Percentiles rank a stretch among this genome's conserved stretches.
Evolutionary conservation across 1,140 invertebrate species (phyloP).

Genomic region (Drosophila burlai): DNA sequence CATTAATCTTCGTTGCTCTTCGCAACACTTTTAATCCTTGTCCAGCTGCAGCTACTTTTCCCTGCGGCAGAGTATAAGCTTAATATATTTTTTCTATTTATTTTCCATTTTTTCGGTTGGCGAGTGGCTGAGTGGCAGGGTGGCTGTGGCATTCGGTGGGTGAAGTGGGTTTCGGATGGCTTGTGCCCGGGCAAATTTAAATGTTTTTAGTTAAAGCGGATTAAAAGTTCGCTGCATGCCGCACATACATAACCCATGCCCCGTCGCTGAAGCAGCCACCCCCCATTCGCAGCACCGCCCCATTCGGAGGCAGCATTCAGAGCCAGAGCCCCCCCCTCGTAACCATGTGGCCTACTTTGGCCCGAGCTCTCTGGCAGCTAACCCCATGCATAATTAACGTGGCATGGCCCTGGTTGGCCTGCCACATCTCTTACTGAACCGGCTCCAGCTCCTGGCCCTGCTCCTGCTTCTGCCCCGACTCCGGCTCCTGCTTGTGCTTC

Average conservation of each 20-base stretch:
- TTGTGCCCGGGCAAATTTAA: constrained; percentile 69
- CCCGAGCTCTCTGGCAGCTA: constrained; percentile 72
- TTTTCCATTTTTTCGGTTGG: constrained; percentile 52
- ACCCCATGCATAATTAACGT: constrained; percentile 80
- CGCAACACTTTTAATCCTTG: constrained; percentile 17
- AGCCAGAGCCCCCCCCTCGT: constrained; percentile 21
- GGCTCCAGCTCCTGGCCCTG: constrained; percentile 13
- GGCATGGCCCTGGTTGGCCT: constrained; percentile 58
- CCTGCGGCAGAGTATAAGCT: constrained; percentile 42
- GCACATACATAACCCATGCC: constrained; percentile 81
- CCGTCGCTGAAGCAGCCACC: constrained; percentile 8
- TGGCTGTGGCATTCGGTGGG: constrained; percentile 21
- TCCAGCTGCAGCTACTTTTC: constrained; percentile 36
- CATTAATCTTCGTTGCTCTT: constrained; percentile 26
- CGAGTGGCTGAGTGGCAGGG: constrained; percentile 25
- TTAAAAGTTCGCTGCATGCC: constrained; percentile 82
- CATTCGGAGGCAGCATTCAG: constrained; percentile 35
- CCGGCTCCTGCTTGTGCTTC: neutral
- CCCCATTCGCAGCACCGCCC: neutral
- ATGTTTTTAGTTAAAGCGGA: constrained; percentile 83
- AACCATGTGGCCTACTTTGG: constrained; percentile 80
- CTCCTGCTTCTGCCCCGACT: constrained; percentile 14
- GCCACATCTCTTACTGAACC: constrained; percentile 42
- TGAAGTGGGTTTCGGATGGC: constrained; percentile 31
- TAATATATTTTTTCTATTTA: constrained; percentile 47